These are phyloP conservation scores for Sinelater perroti DNA, from an alignment of 2,888 invertebrate species.

Conservation along the genomic window DNA sequence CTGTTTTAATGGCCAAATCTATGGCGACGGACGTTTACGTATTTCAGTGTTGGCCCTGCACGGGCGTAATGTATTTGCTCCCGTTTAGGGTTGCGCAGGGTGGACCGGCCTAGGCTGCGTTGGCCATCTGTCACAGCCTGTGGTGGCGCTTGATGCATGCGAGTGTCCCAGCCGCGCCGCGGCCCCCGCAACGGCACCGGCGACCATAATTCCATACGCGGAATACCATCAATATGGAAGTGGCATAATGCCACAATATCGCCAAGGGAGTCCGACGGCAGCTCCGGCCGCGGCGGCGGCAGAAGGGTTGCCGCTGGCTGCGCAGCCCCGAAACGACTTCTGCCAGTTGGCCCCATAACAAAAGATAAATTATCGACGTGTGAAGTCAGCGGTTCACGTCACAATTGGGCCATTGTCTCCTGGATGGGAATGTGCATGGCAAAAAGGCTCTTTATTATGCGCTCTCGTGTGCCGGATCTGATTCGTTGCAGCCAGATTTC, in stretches of 20 bases:
- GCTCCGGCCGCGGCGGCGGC: too few relatives aligned
- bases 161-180: slow-evolving; percentile 43
- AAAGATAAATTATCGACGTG: slow-evolving; percentile 53
- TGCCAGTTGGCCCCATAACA: slow-evolving; percentile 54
- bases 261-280: slow-evolving; percentile 29
- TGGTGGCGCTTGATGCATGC: slow-evolving; percentile 53
- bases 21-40: slow-evolving; percentile 33
- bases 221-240: slow-evolving; percentile 44
- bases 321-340: slow-evolving; percentile 48
- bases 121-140: slow-evolving; percentile 54
- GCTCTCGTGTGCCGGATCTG: slow-evolving; percentile 30
- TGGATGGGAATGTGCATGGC: slow-evolving; percentile 34
- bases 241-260: slow-evolving; percentile 37
- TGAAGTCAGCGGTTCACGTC: slow-evolving; percentile 46
- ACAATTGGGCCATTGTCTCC: slow-evolving; percentile 45
- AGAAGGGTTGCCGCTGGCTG: slow-evolving; percentile 31
- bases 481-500: slow-evolving; percentile 39
- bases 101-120: slow-evolving; percentile 45
- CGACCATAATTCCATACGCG: slow-evolving; percentile 39
- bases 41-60: slow-evolving; percentile 32
- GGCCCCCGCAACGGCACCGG: slow-evolving; percentile 37
- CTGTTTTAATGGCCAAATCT: slow-evolving; percentile 49
- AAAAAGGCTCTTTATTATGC: slow-evolving; percentile 33
- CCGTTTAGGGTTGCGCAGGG: slow-evolving; percentile 48
- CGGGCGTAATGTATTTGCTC: slow-evolving; percentile 32